Evolutionary conservation across 2,113 vertebrate species (phyloP), one percentile per base, ranked within the genome.

Genomic region (Amia ocellicauda): DNA sequence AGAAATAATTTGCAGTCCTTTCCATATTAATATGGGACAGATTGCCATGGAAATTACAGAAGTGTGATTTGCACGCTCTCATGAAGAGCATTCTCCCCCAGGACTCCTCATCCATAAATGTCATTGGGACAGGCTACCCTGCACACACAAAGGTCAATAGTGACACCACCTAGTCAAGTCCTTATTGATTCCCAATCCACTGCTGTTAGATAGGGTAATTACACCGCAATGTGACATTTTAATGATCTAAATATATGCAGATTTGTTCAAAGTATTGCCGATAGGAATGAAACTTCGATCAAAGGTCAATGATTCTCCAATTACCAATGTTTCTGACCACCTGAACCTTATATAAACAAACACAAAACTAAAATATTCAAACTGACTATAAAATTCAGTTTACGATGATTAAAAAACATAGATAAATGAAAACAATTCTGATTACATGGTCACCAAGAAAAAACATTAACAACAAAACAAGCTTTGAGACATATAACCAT

Each of bases 101-200:
- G 78, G 83, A 80, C 60, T 43, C 65, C 70, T 66, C 61, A 67
- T 68, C 58, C 66, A 66, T 56, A 85, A 82, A 80, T 83, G 83
- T 79, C 84, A 85, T 77, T 76, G 80, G 77, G 69, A 66, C 67
- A 65, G 16, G 66, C 66, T 62, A 71, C 79, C 66, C 59, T 61
- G 74, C 62, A 7, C 73, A 62, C 63, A 62, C 45, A 85, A 89
- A 89, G 86, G 89, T 87, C 86, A 85, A 53, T 45, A 67, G 72
- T 78, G 83, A 78, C 78, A 80, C 77, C 13, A 66, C 64, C 65
- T 73, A 73, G 74, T 64, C 28, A 72, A 73, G 22, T 69, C 31
- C 22, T 24, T 76, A 89, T 89, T 66, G 86, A 89, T 89, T 87
- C 66, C 70, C 75, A 76, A 77, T 83, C 68, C 56, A 50, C 60